Conservation (phyloP, 2,113 vertebrate species). For the Meles meles region DNA sequence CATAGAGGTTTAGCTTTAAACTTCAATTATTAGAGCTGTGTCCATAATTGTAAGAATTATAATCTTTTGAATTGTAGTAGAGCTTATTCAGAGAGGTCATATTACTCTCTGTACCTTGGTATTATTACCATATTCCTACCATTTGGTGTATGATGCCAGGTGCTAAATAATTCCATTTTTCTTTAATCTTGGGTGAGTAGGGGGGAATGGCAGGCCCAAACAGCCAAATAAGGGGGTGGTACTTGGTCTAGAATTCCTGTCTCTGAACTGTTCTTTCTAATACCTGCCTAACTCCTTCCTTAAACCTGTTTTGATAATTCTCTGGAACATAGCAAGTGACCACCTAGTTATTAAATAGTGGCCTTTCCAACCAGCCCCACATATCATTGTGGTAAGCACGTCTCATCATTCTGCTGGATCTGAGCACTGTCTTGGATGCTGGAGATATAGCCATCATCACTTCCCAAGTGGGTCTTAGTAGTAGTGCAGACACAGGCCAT, state of each 20-base stretch:
- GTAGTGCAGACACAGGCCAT: not conserved
- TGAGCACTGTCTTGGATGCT: not conserved
- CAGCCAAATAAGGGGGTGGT: not conserved
- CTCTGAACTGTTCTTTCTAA: not conserved
- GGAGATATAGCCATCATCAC: not conserved
- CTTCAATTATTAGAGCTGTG: not conserved
- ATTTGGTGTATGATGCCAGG: not conserved
- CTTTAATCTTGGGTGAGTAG: not conserved
- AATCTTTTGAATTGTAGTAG: not conserved
- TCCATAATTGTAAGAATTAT: not conserved
- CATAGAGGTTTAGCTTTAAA: not conserved
- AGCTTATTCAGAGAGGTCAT: not conserved
- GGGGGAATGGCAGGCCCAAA: not conserved
- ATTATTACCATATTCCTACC: not conserved
- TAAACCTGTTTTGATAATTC: not conserved
- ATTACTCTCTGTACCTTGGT: not conserved
- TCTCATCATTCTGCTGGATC: not conserved
- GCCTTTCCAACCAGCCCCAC: not conserved
- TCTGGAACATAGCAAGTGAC: not conserved
- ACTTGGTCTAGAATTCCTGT: not conserved
- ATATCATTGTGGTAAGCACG: not conserved
- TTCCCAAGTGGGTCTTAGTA: not conserved
- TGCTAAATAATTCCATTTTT: not conserved
- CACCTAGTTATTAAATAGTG: not conserved
- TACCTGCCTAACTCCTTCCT: not conserved